Evolutionary conservation across 2,113 vertebrate species (phyloP).

Genomic region (Nesoenas mayeri): DNA sequence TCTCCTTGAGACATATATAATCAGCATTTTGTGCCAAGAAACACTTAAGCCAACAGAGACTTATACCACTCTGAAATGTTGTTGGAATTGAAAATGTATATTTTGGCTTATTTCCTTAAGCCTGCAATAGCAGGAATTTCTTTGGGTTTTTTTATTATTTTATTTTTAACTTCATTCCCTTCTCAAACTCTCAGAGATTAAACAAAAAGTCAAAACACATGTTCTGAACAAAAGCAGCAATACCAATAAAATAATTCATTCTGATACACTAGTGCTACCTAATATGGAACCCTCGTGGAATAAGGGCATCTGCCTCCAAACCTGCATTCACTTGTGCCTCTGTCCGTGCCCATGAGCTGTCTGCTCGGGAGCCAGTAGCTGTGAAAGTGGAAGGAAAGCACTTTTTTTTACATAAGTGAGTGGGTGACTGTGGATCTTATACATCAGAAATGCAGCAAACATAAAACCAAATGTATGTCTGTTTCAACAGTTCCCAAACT

Average conservation of each 20-base stretch:
- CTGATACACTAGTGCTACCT: background rate
- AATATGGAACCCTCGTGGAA: background rate
- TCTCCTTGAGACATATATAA: conserved; percentile 57
- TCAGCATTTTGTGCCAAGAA: conserved; percentile 67
- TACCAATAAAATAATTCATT: conserved; percentile 8
- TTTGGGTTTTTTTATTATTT: background rate
- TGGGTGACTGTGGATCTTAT: background rate
- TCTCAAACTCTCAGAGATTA: conserved; percentile 9
- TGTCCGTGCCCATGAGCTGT: background rate
- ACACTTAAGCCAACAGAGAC: conserved; percentile 54
- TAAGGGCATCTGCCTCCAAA: background rate
- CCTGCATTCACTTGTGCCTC: background rate
- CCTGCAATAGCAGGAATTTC: conserved; percentile 30
- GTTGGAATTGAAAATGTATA: conserved; percentile 54
- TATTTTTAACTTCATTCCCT: conserved; percentile 27
- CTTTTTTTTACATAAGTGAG: background rate
- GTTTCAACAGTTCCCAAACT: background rate
- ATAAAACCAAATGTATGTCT: conserved; percentile 33
- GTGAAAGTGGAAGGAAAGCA: background rate
- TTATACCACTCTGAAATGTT: conserved; percentile 57
- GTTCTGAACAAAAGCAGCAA: conserved; percentile 17
- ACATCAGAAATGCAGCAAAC: background rate
- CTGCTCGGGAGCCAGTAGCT: background rate
- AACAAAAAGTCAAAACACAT: conserved; percentile 49
- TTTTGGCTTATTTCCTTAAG: conserved; percentile 49